Percentiles rank a stretch among this genome's conserved stretches.
These are phyloP conservation scores for Furcifer pardalis DNA, from an alignment of 2,797 vertebrate species.

Conservation along the genomic window DNA sequence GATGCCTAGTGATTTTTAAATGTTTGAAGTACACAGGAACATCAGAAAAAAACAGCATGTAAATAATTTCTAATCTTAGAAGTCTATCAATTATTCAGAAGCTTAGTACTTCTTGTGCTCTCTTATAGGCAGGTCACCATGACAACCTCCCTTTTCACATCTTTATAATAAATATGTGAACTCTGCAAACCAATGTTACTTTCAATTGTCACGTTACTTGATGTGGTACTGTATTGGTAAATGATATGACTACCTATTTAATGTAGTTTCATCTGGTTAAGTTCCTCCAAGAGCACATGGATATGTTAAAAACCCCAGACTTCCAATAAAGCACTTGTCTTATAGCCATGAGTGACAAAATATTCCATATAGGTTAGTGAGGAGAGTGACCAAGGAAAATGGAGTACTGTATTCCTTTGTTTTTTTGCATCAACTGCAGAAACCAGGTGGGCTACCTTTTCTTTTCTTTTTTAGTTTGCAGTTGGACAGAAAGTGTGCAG, in stretches of 20 bases:
- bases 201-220: conserved; percentile 49
- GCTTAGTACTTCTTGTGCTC: conserved; percentile 70
- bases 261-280: conserved; percentile 7
- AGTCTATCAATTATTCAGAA: conserved; percentile 85
- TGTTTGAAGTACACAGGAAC: conserved; percentile 46
- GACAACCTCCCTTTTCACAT: conserved; percentile 76
- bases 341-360: not conserved
- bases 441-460: not conserved
- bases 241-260: not conserved
- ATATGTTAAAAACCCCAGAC: not conserved
- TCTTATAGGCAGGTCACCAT: conserved; percentile 82
- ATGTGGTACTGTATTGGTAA: conserved; percentile 34
- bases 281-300: conserved; percentile 4
- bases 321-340: not conserved
- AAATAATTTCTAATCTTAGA: conserved; percentile 81
- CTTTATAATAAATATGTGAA: conserved; percentile 61
- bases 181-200: conserved; percentile 53
- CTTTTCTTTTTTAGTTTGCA: no score
- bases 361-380: not conserved
- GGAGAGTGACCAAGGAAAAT: not conserved
- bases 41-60: conserved; percentile 69
- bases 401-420: not conserved
- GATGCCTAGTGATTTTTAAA: conserved; percentile 40
- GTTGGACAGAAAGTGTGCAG: no score
- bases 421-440: not conserved